Evolutionary conservation across 1,140 invertebrate genomes (phyloP).

Genomic region (Luehdorfia chinensis): DNA sequence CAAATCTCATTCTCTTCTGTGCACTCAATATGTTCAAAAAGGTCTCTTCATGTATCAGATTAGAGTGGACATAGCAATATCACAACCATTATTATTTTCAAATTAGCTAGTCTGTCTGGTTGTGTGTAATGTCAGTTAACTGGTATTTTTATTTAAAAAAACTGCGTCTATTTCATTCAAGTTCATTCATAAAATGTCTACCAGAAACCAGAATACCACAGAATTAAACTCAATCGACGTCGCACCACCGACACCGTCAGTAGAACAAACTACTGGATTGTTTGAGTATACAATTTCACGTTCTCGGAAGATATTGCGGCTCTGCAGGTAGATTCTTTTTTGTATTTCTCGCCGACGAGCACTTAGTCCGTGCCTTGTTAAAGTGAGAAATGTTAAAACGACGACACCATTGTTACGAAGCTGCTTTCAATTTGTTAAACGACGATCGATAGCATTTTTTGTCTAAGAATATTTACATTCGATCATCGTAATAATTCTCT

Average conservation of each 20-base stretch:
- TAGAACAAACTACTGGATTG: conserved; percentile 47
- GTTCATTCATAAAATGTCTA: no score
- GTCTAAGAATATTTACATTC: neutral
- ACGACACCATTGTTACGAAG: conserved; percentile 3
- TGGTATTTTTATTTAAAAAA: no score
- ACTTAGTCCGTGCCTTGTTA: conserved; percentile 16
- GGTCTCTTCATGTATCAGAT: no score
- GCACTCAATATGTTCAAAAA: no score
- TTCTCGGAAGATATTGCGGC: conserved; percentile 51
- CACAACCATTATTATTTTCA: no score
- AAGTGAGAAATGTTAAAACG: conserved; percentile 33
- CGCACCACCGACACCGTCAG: conserved; percentile 19
- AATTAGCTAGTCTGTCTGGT: no score
- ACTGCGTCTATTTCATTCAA: no score
- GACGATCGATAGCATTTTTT: neutral
- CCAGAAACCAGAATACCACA: no score
- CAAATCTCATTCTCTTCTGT: no score
- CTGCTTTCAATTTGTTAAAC: neutral
- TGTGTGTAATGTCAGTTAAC: no score
- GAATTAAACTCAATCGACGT: neutral
- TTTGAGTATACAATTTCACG: conserved; percentile 65
- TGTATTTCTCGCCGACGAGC: conserved; percentile 21
- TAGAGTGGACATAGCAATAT: no score
- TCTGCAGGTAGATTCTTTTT: conserved; percentile 56
- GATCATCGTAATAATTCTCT: neutral